phyloP scores from a whole-genome alignment of 1,140 invertebrate species.

The Teleogryllus occipitalis region DNA sequence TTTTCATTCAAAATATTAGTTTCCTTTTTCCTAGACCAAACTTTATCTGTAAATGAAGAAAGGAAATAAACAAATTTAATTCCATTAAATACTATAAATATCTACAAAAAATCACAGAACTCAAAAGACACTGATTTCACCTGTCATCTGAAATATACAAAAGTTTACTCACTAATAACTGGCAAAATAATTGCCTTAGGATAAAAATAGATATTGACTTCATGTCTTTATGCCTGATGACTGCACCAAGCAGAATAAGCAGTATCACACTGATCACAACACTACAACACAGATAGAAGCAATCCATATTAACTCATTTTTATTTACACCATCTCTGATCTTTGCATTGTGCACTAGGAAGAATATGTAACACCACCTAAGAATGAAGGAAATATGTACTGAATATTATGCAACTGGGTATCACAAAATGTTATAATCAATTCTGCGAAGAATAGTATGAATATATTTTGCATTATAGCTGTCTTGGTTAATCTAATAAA shows the following conservation, averaged over 20 bases:
- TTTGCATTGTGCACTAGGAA: no score
- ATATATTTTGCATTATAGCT: no score
- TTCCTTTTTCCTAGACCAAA: no score
- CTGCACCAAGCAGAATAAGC: background rate
- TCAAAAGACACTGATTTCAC: background rate
- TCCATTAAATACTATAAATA: background rate
- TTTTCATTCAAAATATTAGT: no score
- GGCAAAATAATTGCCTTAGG: background rate
- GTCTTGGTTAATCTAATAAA: no score
- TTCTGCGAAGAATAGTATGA: no score
- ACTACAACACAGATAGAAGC: background rate
- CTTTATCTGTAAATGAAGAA: no score
- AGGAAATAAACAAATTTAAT: background rate
- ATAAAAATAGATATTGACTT: background rate
- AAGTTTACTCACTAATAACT: background rate
- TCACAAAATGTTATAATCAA: no score
- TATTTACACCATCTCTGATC: no score
- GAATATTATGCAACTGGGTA: no score
- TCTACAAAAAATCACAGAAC: background rate
- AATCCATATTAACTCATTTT: background rate
- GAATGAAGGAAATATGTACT: no score
- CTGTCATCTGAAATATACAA: background rate
- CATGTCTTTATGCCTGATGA: background rate
- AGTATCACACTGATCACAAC: slow-evolving; percentile 1
- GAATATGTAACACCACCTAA: no score